phyloP scores from a whole-genome alignment of 1,140 invertebrate genomes.

The Euura saliciscinereae region DNA sequence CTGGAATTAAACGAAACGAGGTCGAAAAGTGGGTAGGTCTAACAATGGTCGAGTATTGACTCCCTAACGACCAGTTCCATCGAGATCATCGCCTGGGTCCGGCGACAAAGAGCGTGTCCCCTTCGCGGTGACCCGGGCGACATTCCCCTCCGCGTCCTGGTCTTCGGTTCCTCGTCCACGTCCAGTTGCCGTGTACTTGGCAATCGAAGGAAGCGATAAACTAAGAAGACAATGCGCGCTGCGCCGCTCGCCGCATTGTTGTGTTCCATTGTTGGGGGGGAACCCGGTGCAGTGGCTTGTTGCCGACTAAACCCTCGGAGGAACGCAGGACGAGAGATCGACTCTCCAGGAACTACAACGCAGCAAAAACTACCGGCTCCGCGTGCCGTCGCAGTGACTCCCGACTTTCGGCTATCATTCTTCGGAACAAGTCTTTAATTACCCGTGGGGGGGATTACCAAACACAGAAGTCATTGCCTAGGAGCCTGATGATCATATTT shows the following conservation, averaged over 20 bases:
- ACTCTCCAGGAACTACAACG: conserved; percentile 30
- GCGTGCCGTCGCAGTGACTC: neutral
- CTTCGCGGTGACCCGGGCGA: neutral
- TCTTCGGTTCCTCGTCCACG: neutral
- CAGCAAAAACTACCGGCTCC: neutral
- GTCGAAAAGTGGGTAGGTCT: no score
- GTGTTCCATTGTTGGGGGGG: conserved; percentile 42
- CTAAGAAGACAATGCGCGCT: conserved; percentile 50
- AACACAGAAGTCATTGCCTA: no score
- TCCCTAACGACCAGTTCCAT: neutral
- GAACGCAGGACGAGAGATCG: conserved; percentile 9
- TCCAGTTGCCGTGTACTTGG: conserved; percentile 42
- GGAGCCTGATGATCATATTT: no score
- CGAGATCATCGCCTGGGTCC: neutral
- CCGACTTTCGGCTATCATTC: conserved; percentile 34
- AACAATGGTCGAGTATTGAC: neutral
- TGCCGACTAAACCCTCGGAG: conserved; percentile 16
- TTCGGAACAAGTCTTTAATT: no score
- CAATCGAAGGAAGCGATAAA: conserved; percentile 53
- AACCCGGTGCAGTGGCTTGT: conserved; percentile 35
- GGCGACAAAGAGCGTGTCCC: conserved; percentile 1
- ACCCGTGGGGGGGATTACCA: no score
- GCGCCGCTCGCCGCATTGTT: conserved; percentile 14
- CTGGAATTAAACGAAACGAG: no score
- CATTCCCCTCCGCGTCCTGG: neutral